These are phyloP conservation scores for Gymnosoma rotundatum DNA, from an alignment of 2,888 invertebrate genomes.

Conservation along the genomic window DNA sequence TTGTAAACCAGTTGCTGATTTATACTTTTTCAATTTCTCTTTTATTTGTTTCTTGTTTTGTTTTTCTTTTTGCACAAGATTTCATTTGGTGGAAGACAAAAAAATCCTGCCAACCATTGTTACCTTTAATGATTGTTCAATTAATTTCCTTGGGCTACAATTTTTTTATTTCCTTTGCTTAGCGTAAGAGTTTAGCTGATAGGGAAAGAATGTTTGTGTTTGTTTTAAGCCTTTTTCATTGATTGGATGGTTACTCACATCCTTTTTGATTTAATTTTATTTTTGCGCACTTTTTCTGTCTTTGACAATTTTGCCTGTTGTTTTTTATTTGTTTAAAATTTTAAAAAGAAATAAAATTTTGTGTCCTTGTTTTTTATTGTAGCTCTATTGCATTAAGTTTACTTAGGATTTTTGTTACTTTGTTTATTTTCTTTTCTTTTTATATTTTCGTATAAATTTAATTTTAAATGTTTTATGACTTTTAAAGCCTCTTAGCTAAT, in stretches of 20 bases:
- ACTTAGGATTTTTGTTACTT: background rate
- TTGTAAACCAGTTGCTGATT: conserved; percentile 31
- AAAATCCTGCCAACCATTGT: background rate
- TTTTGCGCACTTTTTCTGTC: background rate
- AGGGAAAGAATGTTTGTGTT: too few species aligned
- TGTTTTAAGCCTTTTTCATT: background rate
- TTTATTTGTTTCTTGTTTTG: too few species aligned
- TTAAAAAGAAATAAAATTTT: background rate
- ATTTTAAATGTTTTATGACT: background rate
- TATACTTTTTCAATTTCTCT: background rate
- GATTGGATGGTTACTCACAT: background rate
- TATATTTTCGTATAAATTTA: background rate
- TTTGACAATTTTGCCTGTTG: background rate
- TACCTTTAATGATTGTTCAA: background rate
- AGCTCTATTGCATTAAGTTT: background rate
- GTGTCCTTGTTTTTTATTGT: background rate
- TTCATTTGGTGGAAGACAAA: too few species aligned
- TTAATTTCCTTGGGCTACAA: background rate
- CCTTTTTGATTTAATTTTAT: background rate
- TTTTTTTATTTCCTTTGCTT: background rate
- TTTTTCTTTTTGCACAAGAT: too few species aligned
- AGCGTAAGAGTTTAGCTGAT: background rate
- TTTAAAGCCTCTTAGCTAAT: conserved; percentile 30
- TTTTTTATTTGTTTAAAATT: background rate
- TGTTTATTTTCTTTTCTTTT: background rate